phyloP scores from a whole-genome alignment of 2,113 vertebrate species.

The Regulus satrapa region DNA sequence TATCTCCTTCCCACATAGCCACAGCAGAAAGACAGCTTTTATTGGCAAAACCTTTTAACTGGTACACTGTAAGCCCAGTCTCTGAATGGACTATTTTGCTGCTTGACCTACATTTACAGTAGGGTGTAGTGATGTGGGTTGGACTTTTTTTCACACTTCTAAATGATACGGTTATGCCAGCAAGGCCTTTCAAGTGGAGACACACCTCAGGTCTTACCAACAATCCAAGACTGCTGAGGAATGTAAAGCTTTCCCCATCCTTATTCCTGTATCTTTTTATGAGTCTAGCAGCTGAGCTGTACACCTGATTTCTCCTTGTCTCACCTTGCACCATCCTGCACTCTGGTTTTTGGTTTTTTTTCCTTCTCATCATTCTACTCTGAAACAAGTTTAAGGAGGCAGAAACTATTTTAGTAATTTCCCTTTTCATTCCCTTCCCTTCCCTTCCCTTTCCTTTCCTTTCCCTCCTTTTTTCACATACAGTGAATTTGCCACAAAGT shows the following conservation, averaged over 20 bases:
- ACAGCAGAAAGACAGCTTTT: slow-evolving; percentile 3
- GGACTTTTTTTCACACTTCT: slow-evolving; percentile 9
- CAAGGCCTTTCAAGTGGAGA: background rate
- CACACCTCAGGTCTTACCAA: background rate
- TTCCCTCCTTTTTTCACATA: background rate
- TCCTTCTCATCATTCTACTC: background rate
- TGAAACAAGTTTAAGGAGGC: background rate
- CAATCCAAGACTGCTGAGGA: background rate
- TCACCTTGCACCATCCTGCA: background rate
- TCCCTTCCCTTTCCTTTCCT: background rate
- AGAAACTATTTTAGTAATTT: background rate
- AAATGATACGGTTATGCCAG: background rate
- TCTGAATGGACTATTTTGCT: slow-evolving; percentile 19
- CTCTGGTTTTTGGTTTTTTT: background rate
- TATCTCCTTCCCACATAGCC: background rate
- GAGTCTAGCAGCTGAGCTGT: background rate
- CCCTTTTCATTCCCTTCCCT: background rate
- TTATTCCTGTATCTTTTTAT: background rate
- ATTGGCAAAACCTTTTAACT: background rate
- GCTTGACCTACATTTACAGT: slow-evolving; percentile 1
- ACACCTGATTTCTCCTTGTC: background rate
- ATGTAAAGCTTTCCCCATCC: background rate
- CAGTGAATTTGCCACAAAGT: background rate
- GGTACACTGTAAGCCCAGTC: background rate
- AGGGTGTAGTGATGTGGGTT: background rate